A percentile compares a stretch with the other conserved stretches of the same genome.
Conservation (phyloP, 2,113 vertebrate species). For the Malurus cyaneus region DNA sequence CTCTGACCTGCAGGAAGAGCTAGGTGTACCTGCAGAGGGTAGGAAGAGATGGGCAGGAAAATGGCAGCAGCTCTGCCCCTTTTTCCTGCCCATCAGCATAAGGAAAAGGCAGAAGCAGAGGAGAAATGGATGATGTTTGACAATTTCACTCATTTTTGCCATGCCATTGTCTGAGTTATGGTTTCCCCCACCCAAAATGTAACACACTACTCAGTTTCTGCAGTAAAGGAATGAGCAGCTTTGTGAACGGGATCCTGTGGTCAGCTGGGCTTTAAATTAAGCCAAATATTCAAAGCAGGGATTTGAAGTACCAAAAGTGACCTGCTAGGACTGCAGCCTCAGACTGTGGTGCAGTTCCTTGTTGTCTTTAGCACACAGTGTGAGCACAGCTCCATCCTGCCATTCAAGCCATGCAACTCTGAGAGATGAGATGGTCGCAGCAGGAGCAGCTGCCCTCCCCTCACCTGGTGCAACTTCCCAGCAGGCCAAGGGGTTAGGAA, state of each 20-base stretch:
- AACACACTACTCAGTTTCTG: neutral
- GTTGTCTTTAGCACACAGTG: neutral
- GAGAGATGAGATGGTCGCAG: neutral
- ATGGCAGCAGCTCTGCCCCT: neutral
- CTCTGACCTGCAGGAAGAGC: neutral
- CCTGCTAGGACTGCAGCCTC: neutral
- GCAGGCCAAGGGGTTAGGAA: fast-evolving
- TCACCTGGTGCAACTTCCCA: neutral
- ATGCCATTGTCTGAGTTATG: neutral
- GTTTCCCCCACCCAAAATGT: neutral
- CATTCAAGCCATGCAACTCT: neutral
- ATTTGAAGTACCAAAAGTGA: neutral
- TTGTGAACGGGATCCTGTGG: neutral
- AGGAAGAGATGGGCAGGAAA: neutral
- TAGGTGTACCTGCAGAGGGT: neutral
- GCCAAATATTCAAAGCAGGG: neutral
- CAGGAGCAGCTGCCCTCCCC: neutral
- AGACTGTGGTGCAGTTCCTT: neutral
- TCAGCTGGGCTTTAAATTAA: neutral
- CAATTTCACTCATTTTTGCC: neutral
- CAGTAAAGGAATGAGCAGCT: neutral
- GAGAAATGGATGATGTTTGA: neutral
- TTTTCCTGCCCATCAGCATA: neutral
- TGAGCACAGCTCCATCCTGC: neutral
- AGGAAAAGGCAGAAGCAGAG: neutral